Evolutionary conservation across 2,113 vertebrate genomes (phyloP), one percentile per base, ranked within the genome.

Genomic region (Corythoichthys intestinalis): DNA sequence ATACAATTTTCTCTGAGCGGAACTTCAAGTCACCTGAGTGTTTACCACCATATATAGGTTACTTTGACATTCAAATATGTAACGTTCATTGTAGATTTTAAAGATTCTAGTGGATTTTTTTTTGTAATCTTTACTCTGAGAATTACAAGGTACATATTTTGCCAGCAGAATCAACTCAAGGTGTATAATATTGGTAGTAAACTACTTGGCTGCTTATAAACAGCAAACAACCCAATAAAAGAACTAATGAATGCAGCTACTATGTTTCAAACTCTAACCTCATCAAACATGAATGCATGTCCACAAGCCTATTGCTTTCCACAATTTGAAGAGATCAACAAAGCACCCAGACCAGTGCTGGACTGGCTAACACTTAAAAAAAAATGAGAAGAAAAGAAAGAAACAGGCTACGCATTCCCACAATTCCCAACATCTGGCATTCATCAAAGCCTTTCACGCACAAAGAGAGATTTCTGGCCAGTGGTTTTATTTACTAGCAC

Each of bases 341-440:
- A 57, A 28, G 54, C 67, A 78, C 68, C 48, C 67, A 67, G 49
- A 2, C 38, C n/a, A 5, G 10, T 48, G 67, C 20, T 58, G 67
- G 74, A 35, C 65, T 63, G 13, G 28, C 10, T 15, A 12, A 65
- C 60, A 79, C 72, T 37, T 46, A 17, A 35, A 72, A 58, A 75
- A 62, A 20, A 61, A 48, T n/a, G 59, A 13, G 14, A 62, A n/a
- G 58, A 50, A 28, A 63, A 13, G n/a, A 44, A 35, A 15, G 70
- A 76, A 73, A 53, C 12, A 50, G 0, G 8, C n/a, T 58, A 20
- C 73, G 75, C 52, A 67, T 77, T 81, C 68, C 73, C 81, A 85
- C 85, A 89, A 20, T 62, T 46, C 17, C 9, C 60, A 6, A 47
- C 61, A 63, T 89, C 83, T 89, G 87, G 78, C 73, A 80, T 78